phyloP scores from a whole-genome alignment of 2,797 vertebrate genomes.

The Enteromius treurensis region DNA sequence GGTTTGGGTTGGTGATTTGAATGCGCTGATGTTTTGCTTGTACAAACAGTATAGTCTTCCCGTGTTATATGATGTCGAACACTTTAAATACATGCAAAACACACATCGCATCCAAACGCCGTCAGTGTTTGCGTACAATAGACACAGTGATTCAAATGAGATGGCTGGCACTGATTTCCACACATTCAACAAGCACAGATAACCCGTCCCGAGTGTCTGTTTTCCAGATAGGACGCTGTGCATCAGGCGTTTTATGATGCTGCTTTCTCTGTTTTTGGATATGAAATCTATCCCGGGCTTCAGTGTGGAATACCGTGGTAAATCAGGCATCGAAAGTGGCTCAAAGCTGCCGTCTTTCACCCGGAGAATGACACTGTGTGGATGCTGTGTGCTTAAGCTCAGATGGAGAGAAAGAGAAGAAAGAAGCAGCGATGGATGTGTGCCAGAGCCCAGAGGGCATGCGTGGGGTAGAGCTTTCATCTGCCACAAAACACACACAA shows the following conservation, averaged over 20 bases:
- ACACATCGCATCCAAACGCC: not conserved
- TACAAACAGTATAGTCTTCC: not conserved
- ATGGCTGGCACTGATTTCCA: conserved; percentile 48
- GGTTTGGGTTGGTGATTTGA: not conserved
- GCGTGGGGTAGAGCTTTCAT: conserved; percentile 60
- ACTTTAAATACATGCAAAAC: conserved; percentile 29
- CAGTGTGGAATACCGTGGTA: conserved; percentile 72
- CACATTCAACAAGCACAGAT: not conserved
- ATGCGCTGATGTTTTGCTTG: not conserved
- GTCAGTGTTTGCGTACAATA: not conserved
- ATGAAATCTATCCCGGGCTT: conserved; percentile 50
- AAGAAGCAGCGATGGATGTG: conserved; percentile 34
- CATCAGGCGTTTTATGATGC: conserved; percentile 52
- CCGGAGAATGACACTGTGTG: conserved; percentile 38
- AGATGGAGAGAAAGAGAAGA: conserved; percentile 42
- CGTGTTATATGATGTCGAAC: not conserved
- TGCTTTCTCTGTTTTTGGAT: conserved; percentile 50
- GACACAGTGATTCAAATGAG: conserved; percentile 38
- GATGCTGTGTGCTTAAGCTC: conserved; percentile 28
- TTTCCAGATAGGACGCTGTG: conserved; percentile 13
- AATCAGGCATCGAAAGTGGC: conserved; percentile 68
- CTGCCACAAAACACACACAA: conserved; percentile 46
- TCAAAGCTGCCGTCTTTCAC: conserved; percentile 63
- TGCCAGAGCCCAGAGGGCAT: conserved; percentile 57
- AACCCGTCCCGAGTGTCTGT: not conserved